A percentile compares a stretch with the other conserved stretches of the same genome.
phyloP scores from a whole-genome alignment of 2,113 vertebrate species.

The Carollia perspicillata region DNA sequence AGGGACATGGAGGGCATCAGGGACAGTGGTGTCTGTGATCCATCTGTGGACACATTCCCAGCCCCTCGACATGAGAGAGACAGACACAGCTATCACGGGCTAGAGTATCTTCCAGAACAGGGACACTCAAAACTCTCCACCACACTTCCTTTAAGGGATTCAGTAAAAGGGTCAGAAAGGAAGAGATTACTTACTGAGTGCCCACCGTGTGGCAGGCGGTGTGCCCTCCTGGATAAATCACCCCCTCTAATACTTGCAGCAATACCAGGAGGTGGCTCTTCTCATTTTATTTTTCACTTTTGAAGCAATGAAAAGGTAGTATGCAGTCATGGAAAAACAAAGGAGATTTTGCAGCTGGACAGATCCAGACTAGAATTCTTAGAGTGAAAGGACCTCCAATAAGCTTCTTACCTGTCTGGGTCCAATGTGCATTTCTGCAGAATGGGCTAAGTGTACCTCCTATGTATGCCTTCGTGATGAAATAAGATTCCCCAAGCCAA shows the following conservation, averaged over 20 bases:
- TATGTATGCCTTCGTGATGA: accelerated
- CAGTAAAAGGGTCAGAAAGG: neutral
- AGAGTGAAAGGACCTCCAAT: neutral
- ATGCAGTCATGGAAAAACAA: neutral
- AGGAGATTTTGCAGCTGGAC: neutral
- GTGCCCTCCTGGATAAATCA: neutral
- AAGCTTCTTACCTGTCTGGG: neutral
- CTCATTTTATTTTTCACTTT: neutral
- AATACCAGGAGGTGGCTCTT: neutral
- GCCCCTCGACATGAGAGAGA: accelerated
- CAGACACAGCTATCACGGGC: accelerated
- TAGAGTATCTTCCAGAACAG: neutral
- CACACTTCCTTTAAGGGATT: neutral
- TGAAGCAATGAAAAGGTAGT: neutral
- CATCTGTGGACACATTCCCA: neutral
- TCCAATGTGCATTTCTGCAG: neutral
- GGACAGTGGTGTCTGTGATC: accelerated
- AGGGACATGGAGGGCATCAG: neutral
- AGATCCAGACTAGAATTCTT: neutral
- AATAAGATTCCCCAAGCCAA: neutral
- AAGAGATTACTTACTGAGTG: neutral
- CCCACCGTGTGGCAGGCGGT: neutral
- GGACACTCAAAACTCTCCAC: neutral
- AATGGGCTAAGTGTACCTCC: neutral
- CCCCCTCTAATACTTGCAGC: neutral